phyloP scores from a whole-genome alignment of 1,140 invertebrate species.

The Aphelinus certus region DNA sequence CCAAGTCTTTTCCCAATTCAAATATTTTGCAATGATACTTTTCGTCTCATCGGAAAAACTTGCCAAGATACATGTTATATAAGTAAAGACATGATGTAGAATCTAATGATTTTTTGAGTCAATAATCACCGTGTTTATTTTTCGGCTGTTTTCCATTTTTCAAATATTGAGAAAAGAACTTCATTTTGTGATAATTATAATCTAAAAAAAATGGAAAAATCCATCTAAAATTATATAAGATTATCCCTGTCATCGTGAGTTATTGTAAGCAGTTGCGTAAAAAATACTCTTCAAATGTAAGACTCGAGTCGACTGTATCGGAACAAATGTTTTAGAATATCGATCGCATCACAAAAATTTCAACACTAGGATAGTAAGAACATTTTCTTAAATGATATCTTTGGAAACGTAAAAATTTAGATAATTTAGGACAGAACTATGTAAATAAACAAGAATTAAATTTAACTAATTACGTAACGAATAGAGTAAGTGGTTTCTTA shows the following conservation, averaged over 20 bases:
- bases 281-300: not conserved
- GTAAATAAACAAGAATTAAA: slow-evolving; percentile 28
- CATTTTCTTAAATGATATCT: slow-evolving; percentile 20
- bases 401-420: slow-evolving; percentile 18
- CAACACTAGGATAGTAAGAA: slow-evolving; percentile 23
- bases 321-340: slow-evolving; percentile 12
- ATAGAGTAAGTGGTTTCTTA: slow-evolving; percentile 9
- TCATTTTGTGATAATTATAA: too few relatives aligned
- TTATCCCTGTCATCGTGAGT: not conserved
- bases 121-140: too few relatives aligned
- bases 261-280: slow-evolving; percentile 6
- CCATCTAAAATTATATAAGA: not conserved
- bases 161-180: too few relatives aligned
- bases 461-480: slow-evolving; percentile 15
- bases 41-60: too few relatives aligned
- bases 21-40: too few relatives aligned
- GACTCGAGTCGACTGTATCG: not conserved
- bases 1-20: too few relatives aligned
- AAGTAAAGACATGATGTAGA: too few relatives aligned
- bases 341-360: not conserved
- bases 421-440: slow-evolving; percentile 9
- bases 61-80: too few relatives aligned
- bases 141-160: too few relatives aligned
- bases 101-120: too few relatives aligned
- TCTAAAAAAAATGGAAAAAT: not conserved